A percentile compares a stretch with the other conserved stretches of the same genome.
Evolutionary conservation across 2,888 invertebrate species (phyloP).

Genomic region (Brachyptera risi): DNA sequence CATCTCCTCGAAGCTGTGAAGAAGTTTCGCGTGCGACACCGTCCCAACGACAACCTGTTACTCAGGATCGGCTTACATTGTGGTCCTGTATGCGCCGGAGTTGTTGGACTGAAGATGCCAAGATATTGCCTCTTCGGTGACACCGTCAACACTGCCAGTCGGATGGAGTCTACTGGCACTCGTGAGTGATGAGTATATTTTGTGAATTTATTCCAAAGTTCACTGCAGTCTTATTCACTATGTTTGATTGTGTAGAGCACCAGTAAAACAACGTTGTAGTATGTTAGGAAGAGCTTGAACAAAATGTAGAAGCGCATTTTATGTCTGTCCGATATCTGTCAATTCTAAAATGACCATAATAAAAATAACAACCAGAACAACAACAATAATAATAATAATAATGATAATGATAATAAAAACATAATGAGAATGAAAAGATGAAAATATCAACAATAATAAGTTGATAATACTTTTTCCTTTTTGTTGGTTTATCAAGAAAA

Average conservation of each 20-base stretch:
- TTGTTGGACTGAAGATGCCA: constrained; percentile 91
- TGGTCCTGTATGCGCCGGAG: constrained; percentile 86
- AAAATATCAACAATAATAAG: no score
- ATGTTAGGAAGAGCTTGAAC: no score
- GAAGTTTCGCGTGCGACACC: constrained; percentile 83
- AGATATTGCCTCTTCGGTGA: constrained; percentile 90
- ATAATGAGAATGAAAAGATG: no score
- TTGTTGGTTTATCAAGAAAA: no score
- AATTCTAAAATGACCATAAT: no score
- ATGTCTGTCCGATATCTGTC: no score
- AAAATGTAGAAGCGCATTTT: no score
- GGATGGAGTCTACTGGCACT: constrained; percentile 80
- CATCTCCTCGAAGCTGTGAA: constrained; percentile 78
- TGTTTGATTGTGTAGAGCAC: background rate
- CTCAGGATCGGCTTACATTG: constrained; percentile 90
- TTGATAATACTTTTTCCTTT: no score
- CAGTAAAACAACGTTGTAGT: background rate
- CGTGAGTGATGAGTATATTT: constrained; percentile 62
- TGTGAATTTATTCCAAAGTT: no score
- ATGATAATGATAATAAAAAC: no score
- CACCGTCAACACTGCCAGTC: constrained; percentile 85
- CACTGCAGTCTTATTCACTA: background rate
- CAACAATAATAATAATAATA: no score
- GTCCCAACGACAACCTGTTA: constrained; percentile 77
- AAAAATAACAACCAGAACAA: no score